Evolutionary conservation across 2,888 invertebrate species (phyloP).

Genomic region (Matsumyia berberina): DNA sequence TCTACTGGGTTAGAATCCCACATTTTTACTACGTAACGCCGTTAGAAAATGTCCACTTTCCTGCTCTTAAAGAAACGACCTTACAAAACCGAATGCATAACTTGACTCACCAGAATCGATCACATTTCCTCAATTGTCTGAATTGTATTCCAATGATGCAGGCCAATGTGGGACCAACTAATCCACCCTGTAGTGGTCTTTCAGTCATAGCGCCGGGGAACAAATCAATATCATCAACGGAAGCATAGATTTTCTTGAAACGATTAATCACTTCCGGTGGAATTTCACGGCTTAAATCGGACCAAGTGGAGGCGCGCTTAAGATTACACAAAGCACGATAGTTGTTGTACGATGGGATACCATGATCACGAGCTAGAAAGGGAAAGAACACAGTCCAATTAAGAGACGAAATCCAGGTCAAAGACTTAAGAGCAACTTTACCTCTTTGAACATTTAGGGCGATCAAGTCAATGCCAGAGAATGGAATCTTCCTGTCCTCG

Average conservation of each 20-base stretch:
- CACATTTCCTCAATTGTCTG: constrained; percentile 94
- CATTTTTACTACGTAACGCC: no score
- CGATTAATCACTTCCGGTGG: constrained; percentile 91
- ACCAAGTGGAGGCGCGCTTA: constrained; percentile 92
- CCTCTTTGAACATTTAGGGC: constrained; percentile 94
- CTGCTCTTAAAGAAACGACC: no score
- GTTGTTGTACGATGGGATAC: constrained; percentile 94
- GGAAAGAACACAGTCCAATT: no score
- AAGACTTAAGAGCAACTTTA: no score
- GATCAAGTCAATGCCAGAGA: constrained; percentile 96
- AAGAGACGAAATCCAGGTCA: no score
- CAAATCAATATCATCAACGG: constrained; percentile 97
- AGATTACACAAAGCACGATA: constrained; percentile 95
- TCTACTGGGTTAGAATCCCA: no score
- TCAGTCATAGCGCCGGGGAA: constrained; percentile 98
- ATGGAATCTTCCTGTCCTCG: constrained; percentile 94
- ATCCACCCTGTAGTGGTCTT: constrained; percentile 93
- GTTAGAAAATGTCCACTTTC: no score
- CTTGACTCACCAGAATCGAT: constrained; percentile 91
- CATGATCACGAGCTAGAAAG: constrained; percentile 91
- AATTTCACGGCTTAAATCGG: constrained; percentile 94
- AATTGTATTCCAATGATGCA: constrained; percentile 98
- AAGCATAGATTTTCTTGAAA: constrained; percentile 92
- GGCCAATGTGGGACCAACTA: constrained; percentile 97
- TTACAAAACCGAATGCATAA: not conserved